A percentile compares a stretch with the other conserved stretches of the same genome.
phyloP scores from a whole-genome alignment of 2,888 invertebrate genomes.

The Drosophila leonis region DNA sequence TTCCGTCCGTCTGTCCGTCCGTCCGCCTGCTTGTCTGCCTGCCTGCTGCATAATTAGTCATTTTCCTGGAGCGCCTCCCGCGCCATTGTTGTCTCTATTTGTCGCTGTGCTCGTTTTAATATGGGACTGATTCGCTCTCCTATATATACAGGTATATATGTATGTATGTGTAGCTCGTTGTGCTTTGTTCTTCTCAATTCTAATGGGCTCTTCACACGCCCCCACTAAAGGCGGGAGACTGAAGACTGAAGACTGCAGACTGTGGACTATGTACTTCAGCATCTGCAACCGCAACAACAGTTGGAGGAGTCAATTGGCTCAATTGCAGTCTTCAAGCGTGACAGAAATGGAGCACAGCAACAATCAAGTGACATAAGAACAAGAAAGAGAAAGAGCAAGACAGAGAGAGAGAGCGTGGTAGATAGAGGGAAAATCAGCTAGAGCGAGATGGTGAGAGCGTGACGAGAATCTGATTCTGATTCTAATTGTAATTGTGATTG shows the following conservation, averaged over 20 bases:
- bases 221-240: slow-evolving; percentile 34
- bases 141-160: too few species aligned
- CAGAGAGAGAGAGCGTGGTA: background rate
- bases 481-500: slow-evolving; percentile 33
- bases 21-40: background rate
- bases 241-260: slow-evolving; percentile 19
- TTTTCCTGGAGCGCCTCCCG: slow-evolving; percentile 74
- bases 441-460: slow-evolving; percentile 3
- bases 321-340: slow-evolving; percentile 82
- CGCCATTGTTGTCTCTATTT: slow-evolving; percentile 71
- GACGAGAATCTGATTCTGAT: background rate
- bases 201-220: slow-evolving; percentile 78
- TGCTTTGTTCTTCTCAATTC: slow-evolving; percentile 57
- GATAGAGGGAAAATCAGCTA: background rate
- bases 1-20: background rate
- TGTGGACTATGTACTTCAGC: slow-evolving; percentile 40
- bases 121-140: slow-evolving; percentile 60
- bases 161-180: slow-evolving; percentile 55
- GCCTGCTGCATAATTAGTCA: slow-evolving; percentile 73
- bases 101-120: slow-evolving; percentile 77
- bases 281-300: slow-evolving; percentile 77
- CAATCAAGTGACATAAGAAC: slow-evolving; percentile 60
- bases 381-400: slow-evolving; percentile 1
- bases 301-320: slow-evolving; percentile 79
- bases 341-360: slow-evolving; percentile 77